phyloP scores from a whole-genome alignment of 2,113 vertebrate genomes.

The Spea bombifrons region DNA sequence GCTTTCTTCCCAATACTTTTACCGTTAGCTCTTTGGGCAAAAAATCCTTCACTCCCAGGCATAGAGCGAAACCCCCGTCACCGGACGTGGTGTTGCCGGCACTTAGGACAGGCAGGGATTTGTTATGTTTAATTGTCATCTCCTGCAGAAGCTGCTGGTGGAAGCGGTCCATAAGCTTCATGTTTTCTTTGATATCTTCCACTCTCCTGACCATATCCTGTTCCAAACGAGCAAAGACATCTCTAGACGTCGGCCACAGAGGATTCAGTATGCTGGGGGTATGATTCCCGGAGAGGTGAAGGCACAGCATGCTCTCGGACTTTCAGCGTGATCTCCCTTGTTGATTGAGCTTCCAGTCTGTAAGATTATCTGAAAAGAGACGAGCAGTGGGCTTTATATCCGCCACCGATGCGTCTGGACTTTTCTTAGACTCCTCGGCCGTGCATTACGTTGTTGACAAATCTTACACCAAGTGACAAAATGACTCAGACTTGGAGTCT shows the following conservation, averaged over 20 bases:
- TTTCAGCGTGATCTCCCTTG: neutral
- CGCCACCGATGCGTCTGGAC: constrained; percentile 1
- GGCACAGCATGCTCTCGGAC: constrained; percentile 21
- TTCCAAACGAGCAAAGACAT: constrained; percentile 51
- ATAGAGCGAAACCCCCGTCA: constrained; percentile 49
- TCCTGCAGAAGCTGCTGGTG: constrained; percentile 44
- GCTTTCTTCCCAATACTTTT: constrained; percentile 48
- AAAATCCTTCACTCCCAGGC: constrained; percentile 52
- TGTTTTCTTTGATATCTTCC: constrained; percentile 51
- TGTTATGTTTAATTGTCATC: constrained; percentile 14
- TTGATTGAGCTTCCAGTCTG: neutral
- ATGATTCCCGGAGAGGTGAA: neutral
- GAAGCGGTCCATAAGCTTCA: constrained; percentile 54
- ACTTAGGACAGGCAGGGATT: neutral
- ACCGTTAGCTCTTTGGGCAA: constrained; percentile 49
- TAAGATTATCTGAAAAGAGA: neutral
- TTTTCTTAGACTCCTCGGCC: neutral
- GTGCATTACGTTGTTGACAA: neutral
- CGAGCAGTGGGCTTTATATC: constrained; percentile 9
- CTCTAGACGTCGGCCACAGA: constrained; percentile 19
- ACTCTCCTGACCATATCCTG: constrained; percentile 19
- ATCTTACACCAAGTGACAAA: neutral
- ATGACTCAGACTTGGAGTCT: constrained; percentile 12
- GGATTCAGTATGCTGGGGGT: constrained; percentile 4
- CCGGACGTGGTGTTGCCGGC: neutral